Base-by-base conservation (phyloP, 2,888 invertebrate genomes). In the Branchellion lobata region DNA sequence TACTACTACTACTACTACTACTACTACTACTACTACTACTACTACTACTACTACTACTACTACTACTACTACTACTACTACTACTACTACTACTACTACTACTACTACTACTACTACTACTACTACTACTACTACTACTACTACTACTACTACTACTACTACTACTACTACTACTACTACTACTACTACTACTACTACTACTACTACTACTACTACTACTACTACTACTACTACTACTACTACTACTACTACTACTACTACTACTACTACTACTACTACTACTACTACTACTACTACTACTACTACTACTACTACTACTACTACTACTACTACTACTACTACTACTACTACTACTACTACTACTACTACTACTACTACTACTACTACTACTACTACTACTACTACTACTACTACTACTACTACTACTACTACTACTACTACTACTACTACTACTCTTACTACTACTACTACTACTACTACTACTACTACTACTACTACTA, bases 1-100 rank as follows among this genome's bases (percentile, higher is more conserved):
- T 71, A 71, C 29, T 29, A 65, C 65, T 29, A 65, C 65, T 65
- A 65, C 65, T 65, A 65, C 65, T 65, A 65, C 65, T 65, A 65
- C 65, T 27, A 65, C 65, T 65, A 65, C 65, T 65, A 65, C 65
- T 65, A 65, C 65, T 65, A 65, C 29, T 27, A 65, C n/a, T 65
- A 27, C 24, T 65, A 65, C 65, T 65, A 65, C n/a, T 65, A 29
- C 65, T 65, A 29, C n/a, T 21, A 65, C 29, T 65, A 65, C n/a
- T 65, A 65, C 65, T 29, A 65, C 65, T 65, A 29, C 65, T 27
- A 29, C 29, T 65, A 29, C 65, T 65, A 65, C 29, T 65, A 29
- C 65, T 65, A 65, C 29, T 65, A 65, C 65, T 21, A 65, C 29
- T n/a, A 29, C 65, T 29, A 65, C 29, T 29, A 65, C n/a, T 65